phyloP scores from a whole-genome alignment of 2,797 vertebrate genomes.

The Pangasius sanitwongsei region DNA sequence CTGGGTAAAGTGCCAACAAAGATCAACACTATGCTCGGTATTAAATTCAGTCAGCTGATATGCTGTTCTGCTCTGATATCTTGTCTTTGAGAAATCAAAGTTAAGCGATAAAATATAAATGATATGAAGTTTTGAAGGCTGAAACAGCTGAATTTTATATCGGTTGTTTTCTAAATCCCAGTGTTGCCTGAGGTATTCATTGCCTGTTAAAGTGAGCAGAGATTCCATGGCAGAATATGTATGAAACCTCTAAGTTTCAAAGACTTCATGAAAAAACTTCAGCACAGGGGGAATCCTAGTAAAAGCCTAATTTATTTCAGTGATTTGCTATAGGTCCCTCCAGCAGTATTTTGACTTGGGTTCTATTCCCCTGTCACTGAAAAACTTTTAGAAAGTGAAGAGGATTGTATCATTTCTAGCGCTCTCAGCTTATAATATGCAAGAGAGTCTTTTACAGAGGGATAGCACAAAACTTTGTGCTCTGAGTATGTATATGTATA shows the following conservation, averaged over 20 bases:
- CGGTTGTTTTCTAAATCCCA: slow-evolving; percentile 38
- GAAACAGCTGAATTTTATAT: slow-evolving; percentile 26
- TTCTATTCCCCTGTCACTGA: slow-evolving; percentile 37
- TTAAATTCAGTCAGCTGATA: neutral
- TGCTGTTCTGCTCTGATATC: neutral
- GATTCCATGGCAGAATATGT: slow-evolving; percentile 35
- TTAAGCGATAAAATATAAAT: slow-evolving; percentile 21
- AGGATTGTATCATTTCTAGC: slow-evolving; percentile 30
- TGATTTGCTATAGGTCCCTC: slow-evolving; percentile 42
- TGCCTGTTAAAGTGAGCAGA: slow-evolving; percentile 30
- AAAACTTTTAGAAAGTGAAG: slow-evolving; percentile 43
- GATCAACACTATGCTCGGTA: neutral
- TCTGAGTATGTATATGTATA: neutral
- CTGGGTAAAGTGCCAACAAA: neutral
- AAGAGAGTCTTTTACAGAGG: slow-evolving; percentile 9
- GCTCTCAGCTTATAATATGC: slow-evolving; percentile 14
- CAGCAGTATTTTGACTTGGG: slow-evolving; percentile 39
- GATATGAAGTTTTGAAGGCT: slow-evolving; percentile 18
- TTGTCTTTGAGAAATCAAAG: neutral
- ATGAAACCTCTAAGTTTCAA: slow-evolving; percentile 39
- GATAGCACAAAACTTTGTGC: neutral
- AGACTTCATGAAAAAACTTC: slow-evolving; percentile 31
- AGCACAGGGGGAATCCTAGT: slow-evolving; percentile 44
- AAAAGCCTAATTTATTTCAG: slow-evolving; percentile 48
- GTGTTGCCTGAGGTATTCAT: slow-evolving; percentile 34